A percentile compares a stretch with the other conserved stretches of the same genome.
phyloP scores from a whole-genome alignment of 2,888 invertebrate species.

The Agrypnus murinus region DNA sequence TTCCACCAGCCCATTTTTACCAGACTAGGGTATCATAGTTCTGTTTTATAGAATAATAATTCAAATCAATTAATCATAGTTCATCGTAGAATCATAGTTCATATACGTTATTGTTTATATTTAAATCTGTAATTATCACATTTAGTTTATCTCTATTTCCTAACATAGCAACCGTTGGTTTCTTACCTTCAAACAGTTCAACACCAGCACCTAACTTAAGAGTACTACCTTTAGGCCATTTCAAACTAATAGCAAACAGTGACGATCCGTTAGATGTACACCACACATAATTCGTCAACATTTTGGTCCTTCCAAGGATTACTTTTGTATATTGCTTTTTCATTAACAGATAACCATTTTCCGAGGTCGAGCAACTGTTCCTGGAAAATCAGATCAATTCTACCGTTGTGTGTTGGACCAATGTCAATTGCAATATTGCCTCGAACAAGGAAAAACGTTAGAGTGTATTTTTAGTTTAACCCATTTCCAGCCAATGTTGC shows the following conservation, averaged over 20 bases:
- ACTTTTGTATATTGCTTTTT: conserved; percentile 88
- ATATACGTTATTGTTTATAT: too few species aligned
- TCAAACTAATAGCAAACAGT: conserved; percentile 80
- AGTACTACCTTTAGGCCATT: conserved; percentile 79
- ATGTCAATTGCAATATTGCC: conserved; percentile 89
- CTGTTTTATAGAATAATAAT: too few species aligned
- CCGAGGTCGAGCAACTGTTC: conserved; percentile 88
- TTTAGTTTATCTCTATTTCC: conserved; percentile 70
- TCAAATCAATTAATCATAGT: too few species aligned
- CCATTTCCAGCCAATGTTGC: too few species aligned
- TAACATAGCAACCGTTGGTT: conserved; percentile 71
- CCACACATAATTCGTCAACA: conserved; percentile 81
- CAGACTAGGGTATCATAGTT: too few species aligned
- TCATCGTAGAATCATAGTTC: too few species aligned
- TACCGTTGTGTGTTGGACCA: conserved; percentile 92
- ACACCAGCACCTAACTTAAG: conserved; percentile 72
- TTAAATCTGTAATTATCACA: too few species aligned
- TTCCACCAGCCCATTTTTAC: too few species aligned
- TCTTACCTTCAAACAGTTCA: conserved; percentile 54
- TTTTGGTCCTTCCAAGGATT: conserved; percentile 89
- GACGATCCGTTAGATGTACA: conserved; percentile 74
- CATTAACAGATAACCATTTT: conserved; percentile 85
- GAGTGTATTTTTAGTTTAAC: too few species aligned
- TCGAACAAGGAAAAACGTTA: too few species aligned
- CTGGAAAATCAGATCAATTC: conserved; percentile 89